These are phyloP conservation scores for Tridacna gigas DNA, from an alignment of 2,888 invertebrate genomes.

Conservation along the genomic window DNA sequence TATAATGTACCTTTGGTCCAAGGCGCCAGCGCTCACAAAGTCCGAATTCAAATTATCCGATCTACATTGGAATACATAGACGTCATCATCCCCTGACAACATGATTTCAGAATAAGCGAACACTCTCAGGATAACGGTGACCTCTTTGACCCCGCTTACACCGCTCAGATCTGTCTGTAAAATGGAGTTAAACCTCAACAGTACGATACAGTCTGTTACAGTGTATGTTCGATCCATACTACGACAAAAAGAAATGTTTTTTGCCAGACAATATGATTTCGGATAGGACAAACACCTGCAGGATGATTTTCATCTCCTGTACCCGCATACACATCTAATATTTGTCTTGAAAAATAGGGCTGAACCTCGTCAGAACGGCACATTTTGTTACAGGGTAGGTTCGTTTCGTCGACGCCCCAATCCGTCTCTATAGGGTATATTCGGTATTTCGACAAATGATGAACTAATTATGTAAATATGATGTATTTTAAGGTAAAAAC, in stretches of 20 bases:
- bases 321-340: no score
- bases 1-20: constrained; percentile 28
- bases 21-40: constrained; percentile 6
- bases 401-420: no score
- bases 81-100: constrained; percentile 14
- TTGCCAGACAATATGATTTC: neutral
- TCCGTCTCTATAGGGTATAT: no score
- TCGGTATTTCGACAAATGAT: no score
- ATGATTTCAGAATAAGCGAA: constrained; percentile 23
- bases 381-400: no score
- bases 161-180: constrained; percentile 14
- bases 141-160: neutral
- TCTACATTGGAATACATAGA: constrained; percentile 14
- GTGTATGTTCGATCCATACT: constrained; percentile 26
- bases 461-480: no score
- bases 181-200: no score
- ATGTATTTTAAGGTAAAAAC: no score
- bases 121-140: constrained; percentile 34
- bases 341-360: no score
- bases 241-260: constrained; percentile 3
- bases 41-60: constrained; percentile 27
- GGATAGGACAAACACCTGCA: constrained; percentile 33
- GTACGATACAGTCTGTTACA: no score
- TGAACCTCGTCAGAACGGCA: no score
- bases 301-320: constrained; percentile 14